Evolutionary conservation across 2,797 vertebrate genomes (phyloP).

Genomic region (Lycodopsis pacificus): DNA sequence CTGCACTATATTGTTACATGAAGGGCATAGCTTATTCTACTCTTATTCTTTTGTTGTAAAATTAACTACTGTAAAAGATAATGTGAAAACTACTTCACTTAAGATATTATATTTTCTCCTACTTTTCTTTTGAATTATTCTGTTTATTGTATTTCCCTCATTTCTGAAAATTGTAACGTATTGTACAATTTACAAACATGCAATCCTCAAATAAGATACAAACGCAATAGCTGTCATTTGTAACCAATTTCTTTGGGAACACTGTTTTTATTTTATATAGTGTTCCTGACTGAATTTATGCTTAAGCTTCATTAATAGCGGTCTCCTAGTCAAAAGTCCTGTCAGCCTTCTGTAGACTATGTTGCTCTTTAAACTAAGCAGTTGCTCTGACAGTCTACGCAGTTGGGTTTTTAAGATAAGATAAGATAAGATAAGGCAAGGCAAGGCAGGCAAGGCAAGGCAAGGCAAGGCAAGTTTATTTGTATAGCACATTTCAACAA

Average conservation of each 20-base stretch:
- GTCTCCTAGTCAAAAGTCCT: too few relatives aligned
- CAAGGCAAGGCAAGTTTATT: too few relatives aligned
- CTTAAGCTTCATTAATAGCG: too few relatives aligned
- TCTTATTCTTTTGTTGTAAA: background rate
- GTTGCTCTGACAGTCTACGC: too few relatives aligned
- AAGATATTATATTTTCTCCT: background rate
- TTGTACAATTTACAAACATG: background rate
- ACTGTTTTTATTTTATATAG: background rate
- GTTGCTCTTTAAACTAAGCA: too few relatives aligned
- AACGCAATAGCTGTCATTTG: background rate
- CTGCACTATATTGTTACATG: background rate
- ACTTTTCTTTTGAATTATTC: background rate
- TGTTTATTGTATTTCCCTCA: too few relatives aligned
- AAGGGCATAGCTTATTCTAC: background rate
- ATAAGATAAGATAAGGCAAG: too few relatives aligned
- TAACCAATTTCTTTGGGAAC: background rate
- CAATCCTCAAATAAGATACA: background rate
- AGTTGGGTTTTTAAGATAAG: too few relatives aligned
- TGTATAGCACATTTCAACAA: too few relatives aligned
- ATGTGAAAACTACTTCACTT: background rate
- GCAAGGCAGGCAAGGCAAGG: too few relatives aligned
- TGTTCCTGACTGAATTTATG: too few relatives aligned
- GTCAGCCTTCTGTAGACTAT: too few relatives aligned
- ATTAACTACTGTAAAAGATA: background rate
- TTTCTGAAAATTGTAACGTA: background rate